Evolutionary conservation across 2,113 vertebrate species (phyloP).

Genomic region (Noturus placidus): DNA sequence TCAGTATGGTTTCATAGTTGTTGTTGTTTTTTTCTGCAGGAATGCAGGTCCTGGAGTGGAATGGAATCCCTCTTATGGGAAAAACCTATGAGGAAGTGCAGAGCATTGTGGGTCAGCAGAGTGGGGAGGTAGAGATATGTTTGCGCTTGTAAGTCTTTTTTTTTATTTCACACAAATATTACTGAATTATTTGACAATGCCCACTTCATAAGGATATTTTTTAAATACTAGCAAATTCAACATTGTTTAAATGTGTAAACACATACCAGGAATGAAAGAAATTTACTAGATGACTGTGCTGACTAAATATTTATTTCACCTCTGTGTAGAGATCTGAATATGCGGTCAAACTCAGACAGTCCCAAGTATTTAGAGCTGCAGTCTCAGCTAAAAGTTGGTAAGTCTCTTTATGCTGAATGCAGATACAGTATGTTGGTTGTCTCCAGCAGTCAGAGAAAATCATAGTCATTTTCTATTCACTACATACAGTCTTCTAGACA

Average conservation of each 20-base stretch:
- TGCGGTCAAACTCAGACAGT: conserved; percentile 90
- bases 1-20: background rate
- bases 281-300: background rate
- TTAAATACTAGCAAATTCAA: background rate
- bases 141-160: conserved; percentile 98
- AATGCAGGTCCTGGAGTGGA: conserved; percentile 99
- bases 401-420: conserved; percentile 22
- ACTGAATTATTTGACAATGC: background rate
- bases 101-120: conserved; percentile 85
- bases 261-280: background rate
- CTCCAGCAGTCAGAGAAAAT: background rate
- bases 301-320: conserved; percentile 44
- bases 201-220: background rate
- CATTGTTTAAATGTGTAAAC: background rate
- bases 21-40: conserved; percentile 69
- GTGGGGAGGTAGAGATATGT: conserved; percentile 97
- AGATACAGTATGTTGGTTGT: background rate
- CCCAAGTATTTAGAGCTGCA: conserved; percentile 89
- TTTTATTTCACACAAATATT: background rate
- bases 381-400: conserved; percentile 85
- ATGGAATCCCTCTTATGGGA: conserved; percentile 84
- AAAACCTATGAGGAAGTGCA: conserved; percentile 99
- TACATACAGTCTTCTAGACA: background rate
- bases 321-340: conserved; percentile 85
- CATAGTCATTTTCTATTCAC: background rate